Percentiles rank a stretch among this genome's conserved stretches.
Conservation (phyloP, 2,888 invertebrate species). For the Saturnia pavonia region DNA sequence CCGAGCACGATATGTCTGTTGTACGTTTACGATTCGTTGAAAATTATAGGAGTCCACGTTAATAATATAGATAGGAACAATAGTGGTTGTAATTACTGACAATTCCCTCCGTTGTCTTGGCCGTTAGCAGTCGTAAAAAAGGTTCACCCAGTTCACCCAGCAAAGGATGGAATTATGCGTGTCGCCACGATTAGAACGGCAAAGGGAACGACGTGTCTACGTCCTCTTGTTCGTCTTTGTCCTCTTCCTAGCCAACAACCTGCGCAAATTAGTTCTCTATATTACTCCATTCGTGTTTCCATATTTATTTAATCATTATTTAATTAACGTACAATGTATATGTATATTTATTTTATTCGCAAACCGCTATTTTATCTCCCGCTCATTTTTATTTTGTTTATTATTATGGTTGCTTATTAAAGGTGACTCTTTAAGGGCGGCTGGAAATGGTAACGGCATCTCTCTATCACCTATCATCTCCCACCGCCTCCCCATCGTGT, state of each 20-base stretch:
- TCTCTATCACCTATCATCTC: neutral
- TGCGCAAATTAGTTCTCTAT: no score
- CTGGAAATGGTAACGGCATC: neutral
- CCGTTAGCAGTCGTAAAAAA: neutral
- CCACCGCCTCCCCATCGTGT: neutral
- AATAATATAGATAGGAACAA: no score
- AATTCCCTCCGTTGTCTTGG: neutral
- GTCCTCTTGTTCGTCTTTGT: neutral
- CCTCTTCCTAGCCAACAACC: neutral
- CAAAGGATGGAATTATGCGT: slow-evolving; percentile 1
- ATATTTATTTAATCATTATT: neutral
- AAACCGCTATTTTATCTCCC: neutral
- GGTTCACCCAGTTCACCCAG: neutral
- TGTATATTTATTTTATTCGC: neutral
- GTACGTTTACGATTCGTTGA: no score
- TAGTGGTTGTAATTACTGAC: no score
- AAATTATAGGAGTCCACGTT: no score
- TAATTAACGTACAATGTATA: neutral
- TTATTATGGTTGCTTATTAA: neutral
- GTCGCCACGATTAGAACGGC: neutral
- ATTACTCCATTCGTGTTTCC: no score
- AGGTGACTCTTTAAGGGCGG: neutral
- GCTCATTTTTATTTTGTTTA: neutral
- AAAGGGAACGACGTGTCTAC: neutral
- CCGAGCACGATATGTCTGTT: no score